These are phyloP conservation scores for Microcebus murinus DNA, from an alignment of 2,113 vertebrate species.

Conservation along the genomic window DNA sequence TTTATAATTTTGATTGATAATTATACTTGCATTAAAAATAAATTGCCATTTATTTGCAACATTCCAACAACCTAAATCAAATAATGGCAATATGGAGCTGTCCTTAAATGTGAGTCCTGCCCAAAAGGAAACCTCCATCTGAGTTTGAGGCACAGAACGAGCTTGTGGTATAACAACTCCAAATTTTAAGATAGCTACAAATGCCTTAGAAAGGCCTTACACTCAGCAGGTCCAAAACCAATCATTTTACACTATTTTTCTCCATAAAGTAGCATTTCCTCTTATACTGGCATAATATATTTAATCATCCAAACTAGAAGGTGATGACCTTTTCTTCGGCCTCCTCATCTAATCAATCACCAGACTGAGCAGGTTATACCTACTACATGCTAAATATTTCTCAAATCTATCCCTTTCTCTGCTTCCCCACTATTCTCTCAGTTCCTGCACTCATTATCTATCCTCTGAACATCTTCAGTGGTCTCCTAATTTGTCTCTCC, in stretches of 20 bases:
- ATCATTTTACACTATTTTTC: not conserved
- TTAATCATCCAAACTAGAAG: not conserved
- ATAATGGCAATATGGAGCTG: not conserved
- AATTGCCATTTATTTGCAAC: not conserved
- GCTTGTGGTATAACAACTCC: not conserved
- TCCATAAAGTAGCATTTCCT: not conserved
- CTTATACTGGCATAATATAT: not conserved
- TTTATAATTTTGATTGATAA: conserved; percentile 7
- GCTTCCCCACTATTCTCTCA: not conserved
- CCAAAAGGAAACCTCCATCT: not conserved
- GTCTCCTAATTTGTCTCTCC: not conserved
- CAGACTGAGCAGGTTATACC: not conserved
- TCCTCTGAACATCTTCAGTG: not conserved
- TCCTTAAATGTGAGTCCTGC: not conserved
- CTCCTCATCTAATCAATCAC: not conserved
- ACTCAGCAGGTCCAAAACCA: not conserved
- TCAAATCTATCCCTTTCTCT: not conserved
- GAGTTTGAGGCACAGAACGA: not conserved
- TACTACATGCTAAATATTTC: not conserved
- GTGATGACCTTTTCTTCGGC: not conserved
- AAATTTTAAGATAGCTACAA: not conserved
- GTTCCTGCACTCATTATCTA: not conserved
- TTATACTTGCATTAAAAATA: conserved; percentile 11
- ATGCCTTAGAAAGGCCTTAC: not conserved
- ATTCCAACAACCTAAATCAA: not conserved